Evolutionary conservation across 1,140 invertebrate species (phyloP).

Genomic region (Drosophila ambigua): DNA sequence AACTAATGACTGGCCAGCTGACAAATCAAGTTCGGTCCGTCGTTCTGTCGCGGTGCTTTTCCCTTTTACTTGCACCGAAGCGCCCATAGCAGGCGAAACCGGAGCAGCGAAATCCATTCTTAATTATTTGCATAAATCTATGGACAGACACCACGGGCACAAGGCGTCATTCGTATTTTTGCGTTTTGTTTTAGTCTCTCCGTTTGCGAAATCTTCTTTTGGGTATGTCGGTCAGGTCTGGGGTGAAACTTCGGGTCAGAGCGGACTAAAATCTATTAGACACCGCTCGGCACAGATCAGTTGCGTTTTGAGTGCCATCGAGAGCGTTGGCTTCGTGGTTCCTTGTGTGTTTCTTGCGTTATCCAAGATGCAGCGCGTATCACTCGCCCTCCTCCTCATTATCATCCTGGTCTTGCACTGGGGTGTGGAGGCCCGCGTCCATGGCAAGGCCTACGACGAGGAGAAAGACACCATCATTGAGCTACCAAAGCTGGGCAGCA

Average conservation of each 20-base stretch:
- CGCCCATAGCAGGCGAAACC: conserved; percentile 33
- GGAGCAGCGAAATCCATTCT: conserved; percentile 57
- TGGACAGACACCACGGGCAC: conserved; percentile 19
- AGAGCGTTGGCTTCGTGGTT: conserved; percentile 33
- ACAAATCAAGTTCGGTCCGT: conserved; percentile 36
- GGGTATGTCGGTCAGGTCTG: conserved; percentile 49
- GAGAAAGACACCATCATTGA: conserved; percentile 75
- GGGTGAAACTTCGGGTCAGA: conserved; percentile 65
- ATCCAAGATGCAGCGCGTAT: conserved; percentile 43
- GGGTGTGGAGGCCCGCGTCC: conserved; percentile 37
- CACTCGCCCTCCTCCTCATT: background rate
- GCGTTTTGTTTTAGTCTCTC: conserved; percentile 49
- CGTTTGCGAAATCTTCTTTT: conserved; percentile 56
- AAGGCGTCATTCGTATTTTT: conserved; percentile 35
- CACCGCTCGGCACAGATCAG: conserved; percentile 41
- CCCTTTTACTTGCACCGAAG: conserved; percentile 63
- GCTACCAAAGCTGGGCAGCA: conserved; percentile 70
- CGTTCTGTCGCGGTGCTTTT: conserved; percentile 20
- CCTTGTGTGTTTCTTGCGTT: background rate
- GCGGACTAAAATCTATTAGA: conserved; percentile 52
- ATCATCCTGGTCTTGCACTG: background rate
- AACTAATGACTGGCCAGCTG: conserved; percentile 42
- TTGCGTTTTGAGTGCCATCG: conserved; percentile 55
- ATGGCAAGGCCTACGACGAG: conserved; percentile 57
- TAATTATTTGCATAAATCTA: conserved; percentile 56